Percentiles rank a stretch among this genome's conserved stretches.
Evolutionary conservation across 2,797 vertebrate species (phyloP).

Genomic region (Argentina silus): DNA sequence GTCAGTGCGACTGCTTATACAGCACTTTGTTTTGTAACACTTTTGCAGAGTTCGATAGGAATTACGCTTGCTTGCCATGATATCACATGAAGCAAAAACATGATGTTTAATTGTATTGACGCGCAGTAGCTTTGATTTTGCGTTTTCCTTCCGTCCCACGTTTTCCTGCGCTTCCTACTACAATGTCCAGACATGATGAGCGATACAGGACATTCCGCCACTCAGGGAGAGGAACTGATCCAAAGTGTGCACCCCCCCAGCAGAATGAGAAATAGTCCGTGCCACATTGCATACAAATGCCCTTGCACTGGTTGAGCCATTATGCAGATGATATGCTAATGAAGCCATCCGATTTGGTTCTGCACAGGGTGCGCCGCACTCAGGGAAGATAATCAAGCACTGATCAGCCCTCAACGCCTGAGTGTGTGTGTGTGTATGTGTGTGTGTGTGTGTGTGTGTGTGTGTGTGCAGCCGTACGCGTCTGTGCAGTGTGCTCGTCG

Average conservation of each 20-base stretch:
- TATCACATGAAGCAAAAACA: too few relatives aligned
- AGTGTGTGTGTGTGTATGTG: conserved; percentile 15
- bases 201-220: too few relatives aligned
- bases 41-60: neutral
- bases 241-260: neutral
- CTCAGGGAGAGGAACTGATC: conserved; percentile 24
- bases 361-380: conserved; percentile 56
- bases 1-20: neutral
- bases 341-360: conserved; percentile 65
- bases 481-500: conserved; percentile 48
- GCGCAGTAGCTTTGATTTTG: too few relatives aligned
- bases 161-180: too few relatives aligned
- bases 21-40: neutral
- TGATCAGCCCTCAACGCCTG: conserved; percentile 59
- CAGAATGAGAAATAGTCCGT: conserved; percentile 43
- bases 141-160: too few relatives aligned
- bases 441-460: conserved; percentile 10
- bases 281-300: conserved; percentile 57
- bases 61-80: too few relatives aligned
- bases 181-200: too few relatives aligned
- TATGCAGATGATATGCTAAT: conserved; percentile 80
- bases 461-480: conserved; percentile 9
- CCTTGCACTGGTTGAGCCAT: conserved; percentile 66
- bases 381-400: conserved; percentile 70
- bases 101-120: too few relatives aligned